These are phyloP conservation scores for Siderastrea radians DNA, from an alignment of 92 coral and sea anemone genomes.

Conservation along the genomic window DNA sequence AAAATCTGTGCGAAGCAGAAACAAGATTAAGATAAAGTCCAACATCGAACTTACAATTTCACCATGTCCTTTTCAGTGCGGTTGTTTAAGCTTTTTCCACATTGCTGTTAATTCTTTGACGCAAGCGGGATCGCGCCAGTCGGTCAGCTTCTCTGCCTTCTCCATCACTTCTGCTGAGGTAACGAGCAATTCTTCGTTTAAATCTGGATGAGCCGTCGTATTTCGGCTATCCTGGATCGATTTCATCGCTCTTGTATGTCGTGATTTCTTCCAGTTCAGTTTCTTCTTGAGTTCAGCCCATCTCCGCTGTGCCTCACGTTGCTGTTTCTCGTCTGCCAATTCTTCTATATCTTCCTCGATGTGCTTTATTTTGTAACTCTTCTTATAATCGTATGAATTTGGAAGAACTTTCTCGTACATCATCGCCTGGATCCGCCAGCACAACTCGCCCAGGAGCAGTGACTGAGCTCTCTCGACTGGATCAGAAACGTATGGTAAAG, in stretches of 20 bases:
- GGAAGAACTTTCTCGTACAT: constrained; percentile 65
- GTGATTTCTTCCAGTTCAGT: constrained; percentile 42
- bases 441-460: constrained; percentile 48
- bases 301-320: constrained; percentile 2
- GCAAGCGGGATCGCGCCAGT: not conserved
- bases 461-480: not conserved
- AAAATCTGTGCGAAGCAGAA: too few species aligned
- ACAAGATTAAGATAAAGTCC: too few species aligned
- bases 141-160: constrained; percentile 4
- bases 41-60: too few species aligned
- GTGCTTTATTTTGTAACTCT: constrained; percentile 54
- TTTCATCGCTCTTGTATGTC: constrained; percentile 50
- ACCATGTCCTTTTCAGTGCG: not conserved
- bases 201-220: constrained; percentile 47
- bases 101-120: constrained; percentile 14
- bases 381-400: constrained; percentile 9
- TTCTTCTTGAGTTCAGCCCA: constrained; percentile 14
- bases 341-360: constrained; percentile 13
- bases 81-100: constrained; percentile 13
- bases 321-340: constrained; percentile 5
- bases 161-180: constrained; percentile 3
- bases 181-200: constrained; percentile 23
- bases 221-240: constrained; percentile 63
- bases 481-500: not conserved
- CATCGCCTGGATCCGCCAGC: constrained; percentile 42